phyloP scores from a whole-genome alignment of 2,113 vertebrate species.

The Hippocampus barbouri region DNA sequence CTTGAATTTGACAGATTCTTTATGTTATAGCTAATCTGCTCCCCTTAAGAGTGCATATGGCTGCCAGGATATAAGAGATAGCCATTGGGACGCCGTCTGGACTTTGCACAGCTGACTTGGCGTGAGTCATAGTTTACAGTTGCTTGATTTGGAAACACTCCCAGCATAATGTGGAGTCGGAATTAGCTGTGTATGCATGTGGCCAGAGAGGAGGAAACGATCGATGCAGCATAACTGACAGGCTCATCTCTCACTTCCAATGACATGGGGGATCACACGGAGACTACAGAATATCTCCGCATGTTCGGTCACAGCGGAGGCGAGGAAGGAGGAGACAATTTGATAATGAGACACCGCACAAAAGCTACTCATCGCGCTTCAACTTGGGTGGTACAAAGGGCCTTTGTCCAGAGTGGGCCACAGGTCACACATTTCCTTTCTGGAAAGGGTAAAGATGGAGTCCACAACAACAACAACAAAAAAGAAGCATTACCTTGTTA shows the following conservation, averaged over 20 bases:
- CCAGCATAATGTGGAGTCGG: conserved; percentile 10
- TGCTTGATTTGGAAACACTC: conserved; percentile 26
- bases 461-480: background rate
- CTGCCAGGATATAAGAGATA: conserved; percentile 52
- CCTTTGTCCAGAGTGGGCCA: conserved; percentile 33
- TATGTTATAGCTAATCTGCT: background rate
- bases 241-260: conserved; percentile 20
- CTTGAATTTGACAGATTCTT: background rate
- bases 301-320: conserved; percentile 18
- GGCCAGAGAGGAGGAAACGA: conserved; percentile 22
- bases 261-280: conserved; percentile 35
- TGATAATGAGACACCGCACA: conserved; percentile 59
- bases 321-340: conserved; percentile 43
- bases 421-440: conserved; percentile 44
- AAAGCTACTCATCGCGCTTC: conserved; percentile 30
- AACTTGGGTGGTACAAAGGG: conserved; percentile 35
- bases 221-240: conserved; percentile 16
- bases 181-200: conserved; percentile 4
- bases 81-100: conserved; percentile 47
- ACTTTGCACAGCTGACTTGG: conserved; percentile 32
- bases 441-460: conserved; percentile 36
- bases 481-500: conserved; percentile 32
- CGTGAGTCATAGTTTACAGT: conserved; percentile 39
- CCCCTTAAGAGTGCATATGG: conserved; percentile 1
- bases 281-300: conserved; percentile 34